phyloP scores from a whole-genome alignment of 2,888 invertebrate species.

The Euphydryas editha region DNA sequence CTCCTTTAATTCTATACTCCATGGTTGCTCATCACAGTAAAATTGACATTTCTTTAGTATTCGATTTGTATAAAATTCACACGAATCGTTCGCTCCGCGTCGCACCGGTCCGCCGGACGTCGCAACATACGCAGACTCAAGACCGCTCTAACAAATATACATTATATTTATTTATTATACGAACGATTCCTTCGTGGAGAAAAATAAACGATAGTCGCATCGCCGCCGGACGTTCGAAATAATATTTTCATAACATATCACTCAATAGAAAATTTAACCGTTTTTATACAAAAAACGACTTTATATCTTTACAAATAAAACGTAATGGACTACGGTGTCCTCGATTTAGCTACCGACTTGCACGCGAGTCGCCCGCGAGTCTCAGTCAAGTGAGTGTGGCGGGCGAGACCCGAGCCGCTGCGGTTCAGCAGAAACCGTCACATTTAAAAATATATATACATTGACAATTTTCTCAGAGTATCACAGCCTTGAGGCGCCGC shows the following conservation, averaged over 20 bases:
- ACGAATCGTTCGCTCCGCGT: conserved; percentile 20
- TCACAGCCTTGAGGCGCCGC: conserved; percentile 21
- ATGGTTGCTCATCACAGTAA: too few species aligned
- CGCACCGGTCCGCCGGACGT: conserved; percentile 48
- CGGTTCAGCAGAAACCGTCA: conserved; percentile 6
- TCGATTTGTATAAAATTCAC: too few species aligned
- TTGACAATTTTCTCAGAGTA: neutral
- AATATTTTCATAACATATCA: neutral
- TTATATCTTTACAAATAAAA: neutral
- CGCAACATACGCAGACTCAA: neutral
- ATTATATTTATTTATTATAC: conserved; percentile 24
- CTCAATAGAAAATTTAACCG: neutral
- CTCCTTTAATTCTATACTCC: too few species aligned
- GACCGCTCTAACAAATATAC: conserved; percentile 27
- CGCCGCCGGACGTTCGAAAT: neutral
- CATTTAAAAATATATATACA: conserved; percentile 12
- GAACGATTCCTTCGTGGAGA: conserved; percentile 10
- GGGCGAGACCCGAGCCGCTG: neutral
- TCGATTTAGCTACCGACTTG: conserved; percentile 22
- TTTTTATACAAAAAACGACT: neutral
- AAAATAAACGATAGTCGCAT: neutral
- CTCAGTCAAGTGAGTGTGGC: too few species aligned
- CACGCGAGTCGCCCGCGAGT: conserved; percentile 13
- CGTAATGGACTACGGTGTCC: neutral
- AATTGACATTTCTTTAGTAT: too few species aligned